Base-by-base conservation (phyloP, 2,797 vertebrate genomes). In the Varecia variegata region DNA sequence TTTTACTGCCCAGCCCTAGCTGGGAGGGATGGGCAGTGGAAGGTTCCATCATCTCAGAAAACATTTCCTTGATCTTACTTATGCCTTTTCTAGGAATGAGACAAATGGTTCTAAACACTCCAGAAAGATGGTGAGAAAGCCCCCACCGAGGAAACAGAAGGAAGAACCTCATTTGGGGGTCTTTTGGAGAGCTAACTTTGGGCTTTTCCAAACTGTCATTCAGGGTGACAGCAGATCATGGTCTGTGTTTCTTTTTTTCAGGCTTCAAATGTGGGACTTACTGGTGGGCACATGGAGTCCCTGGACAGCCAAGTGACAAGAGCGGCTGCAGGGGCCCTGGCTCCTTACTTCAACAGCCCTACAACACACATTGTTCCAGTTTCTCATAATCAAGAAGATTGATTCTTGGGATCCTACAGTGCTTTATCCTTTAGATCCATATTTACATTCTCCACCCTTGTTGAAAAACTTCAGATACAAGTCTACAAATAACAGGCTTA, bases 401-500 rank as follows among this genome's bases (percentile, higher is more conserved):
- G 86, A 96, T 89, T 88, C 85, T 35, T 87, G 88, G 88, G 86
- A 32, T 85, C 83, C 91, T 50, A 71, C 27, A 79, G 67, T 6
- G 70, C 62, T 96, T 84, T 79, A 47, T 79, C 74, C 74, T 94
- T 94, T 88, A 95, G 71, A 84, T 90, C 79, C 80, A 62, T 96
- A 94, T 97, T 94, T 93, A 95, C 73, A 92, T 90, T 82, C 86
- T 93, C 91, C 40, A 84, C 54, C 50, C 83, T 94, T 95, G 91
- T 67, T 86, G 87, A 96, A 91, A 93, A 96, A 92, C 82, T 76
- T 97, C 93, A 96, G 86, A 77, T 21, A 84, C 17, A 90, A 47
- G 80, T 87, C 96, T 97, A 76, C 89, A 97, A 97, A 95, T 93
- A 96, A 74, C 43, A 97, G 89, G 71, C 70, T 96, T 56, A 73